These are phyloP conservation scores for Grammomys dolichurus DNA, from an alignment of 2,113 vertebrate species.

Conservation along the genomic window DNA sequence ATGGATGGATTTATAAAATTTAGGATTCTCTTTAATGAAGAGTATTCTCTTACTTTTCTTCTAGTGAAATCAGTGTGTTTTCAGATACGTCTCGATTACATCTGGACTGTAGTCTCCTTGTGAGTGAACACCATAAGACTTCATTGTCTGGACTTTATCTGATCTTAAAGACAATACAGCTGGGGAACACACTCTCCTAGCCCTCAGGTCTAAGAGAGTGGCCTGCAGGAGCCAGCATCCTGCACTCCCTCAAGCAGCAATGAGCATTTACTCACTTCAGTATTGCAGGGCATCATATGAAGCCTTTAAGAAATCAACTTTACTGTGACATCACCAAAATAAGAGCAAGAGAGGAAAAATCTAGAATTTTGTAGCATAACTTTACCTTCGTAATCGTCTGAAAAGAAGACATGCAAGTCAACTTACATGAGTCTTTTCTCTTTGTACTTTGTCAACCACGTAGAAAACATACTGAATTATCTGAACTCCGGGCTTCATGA, in stretches of 20 bases:
- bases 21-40: slow-evolving; percentile 57
- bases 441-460: not conserved
- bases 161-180: slow-evolving; percentile 22
- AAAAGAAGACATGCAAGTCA: not conserved
- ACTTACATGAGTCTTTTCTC: not conserved
- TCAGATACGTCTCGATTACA: slow-evolving; percentile 36
- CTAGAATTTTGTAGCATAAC: not conserved
- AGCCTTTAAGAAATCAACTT: not conserved
- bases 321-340: not conserved
- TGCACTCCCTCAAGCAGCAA: not conserved
- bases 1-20: slow-evolving; percentile 49
- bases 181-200: not conserved
- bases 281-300: not conserved
- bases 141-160: slow-evolving; percentile 49
- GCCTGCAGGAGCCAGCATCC: slow-evolving; percentile 2
- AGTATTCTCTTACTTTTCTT: slow-evolving; percentile 60
- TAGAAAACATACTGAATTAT: not conserved
- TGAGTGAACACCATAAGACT: not conserved
- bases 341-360: not conserved
- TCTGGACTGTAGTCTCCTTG: slow-evolving; percentile 38
- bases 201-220: not conserved
- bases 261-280: slow-evolving; percentile 14
- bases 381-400: not conserved
- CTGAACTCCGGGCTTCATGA: not conserved
- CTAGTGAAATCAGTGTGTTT: slow-evolving; percentile 70